These are phyloP conservation scores for Oenanthe oenanthe DNA, from an alignment of 2,113 vertebrate species.

Conservation along the genomic window DNA sequence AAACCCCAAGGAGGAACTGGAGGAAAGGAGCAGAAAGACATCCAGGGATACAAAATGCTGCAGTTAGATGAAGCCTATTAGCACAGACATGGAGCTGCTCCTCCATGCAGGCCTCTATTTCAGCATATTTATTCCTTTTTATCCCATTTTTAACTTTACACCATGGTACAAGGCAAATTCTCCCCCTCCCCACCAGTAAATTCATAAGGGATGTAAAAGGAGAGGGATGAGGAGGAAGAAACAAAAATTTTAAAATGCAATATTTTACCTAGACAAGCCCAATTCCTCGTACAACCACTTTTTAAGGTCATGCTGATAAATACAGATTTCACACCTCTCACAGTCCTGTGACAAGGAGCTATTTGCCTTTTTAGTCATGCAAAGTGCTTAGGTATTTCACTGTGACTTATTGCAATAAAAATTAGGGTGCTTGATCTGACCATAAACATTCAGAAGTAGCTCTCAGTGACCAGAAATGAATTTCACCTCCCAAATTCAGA, in stretches of 20 bases:
- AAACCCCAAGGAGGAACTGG: not conserved
- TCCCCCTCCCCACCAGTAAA: not conserved
- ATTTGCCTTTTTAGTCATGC: accelerated
- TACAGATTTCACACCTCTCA: not conserved
- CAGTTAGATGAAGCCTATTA: not conserved
- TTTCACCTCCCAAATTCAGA: not conserved
- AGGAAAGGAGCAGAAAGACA: not conserved
- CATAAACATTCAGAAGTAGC: not conserved
- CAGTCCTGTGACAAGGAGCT: not conserved
- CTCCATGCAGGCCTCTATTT: not conserved
- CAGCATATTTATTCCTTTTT: not conserved
- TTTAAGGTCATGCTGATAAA: not conserved
- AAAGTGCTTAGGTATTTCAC: not conserved
- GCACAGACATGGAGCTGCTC: not conserved
- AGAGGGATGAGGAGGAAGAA: accelerated
- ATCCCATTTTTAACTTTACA: not conserved
- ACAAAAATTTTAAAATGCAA: not conserved
- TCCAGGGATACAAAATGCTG: not conserved
- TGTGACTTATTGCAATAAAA: not conserved
- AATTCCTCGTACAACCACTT: not conserved
- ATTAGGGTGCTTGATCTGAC: too few relatives aligned
- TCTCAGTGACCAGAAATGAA: not conserved
- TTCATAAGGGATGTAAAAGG: not conserved
- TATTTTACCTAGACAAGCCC: not conserved
- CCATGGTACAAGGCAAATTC: not conserved